Conservation (phyloP, 92 coral and sea anemone species). For the Blastomussa wellsi region DNA sequence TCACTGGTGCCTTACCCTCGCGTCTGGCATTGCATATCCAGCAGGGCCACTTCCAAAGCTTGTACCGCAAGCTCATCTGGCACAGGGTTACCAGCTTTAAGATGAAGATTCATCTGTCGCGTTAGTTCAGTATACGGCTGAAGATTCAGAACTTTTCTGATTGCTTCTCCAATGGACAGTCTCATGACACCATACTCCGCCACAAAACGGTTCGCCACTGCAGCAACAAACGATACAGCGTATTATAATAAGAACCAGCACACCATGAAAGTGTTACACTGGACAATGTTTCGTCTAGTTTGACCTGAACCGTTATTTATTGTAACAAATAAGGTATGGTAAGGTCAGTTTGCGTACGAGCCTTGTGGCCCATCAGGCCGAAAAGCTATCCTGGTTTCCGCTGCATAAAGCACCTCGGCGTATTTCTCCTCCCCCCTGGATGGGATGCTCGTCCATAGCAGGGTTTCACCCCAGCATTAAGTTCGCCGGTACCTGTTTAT, state of each 20-base stretch:
- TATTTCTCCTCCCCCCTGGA: no score
- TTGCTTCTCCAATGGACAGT: constrained; percentile 93
- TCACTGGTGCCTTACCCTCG: constrained; percentile 99
- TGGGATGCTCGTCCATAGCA: no score
- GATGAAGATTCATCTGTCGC: constrained; percentile 83
- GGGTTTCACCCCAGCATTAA: no score
- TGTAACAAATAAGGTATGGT: no score
- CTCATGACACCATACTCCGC: constrained; percentile 91
- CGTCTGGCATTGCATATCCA: constrained; percentile 93
- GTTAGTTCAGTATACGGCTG: constrained; percentile 90
- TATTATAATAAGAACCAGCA: neutral
- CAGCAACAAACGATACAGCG: neutral
- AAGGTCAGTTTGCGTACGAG: no score
- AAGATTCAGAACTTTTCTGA: constrained; percentile 77
- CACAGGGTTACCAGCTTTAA: constrained; percentile 83
- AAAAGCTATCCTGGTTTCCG: no score
- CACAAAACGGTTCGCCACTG: constrained; percentile 95
- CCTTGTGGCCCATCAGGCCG: no score
- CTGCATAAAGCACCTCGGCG: no score
- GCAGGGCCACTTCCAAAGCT: constrained; percentile 84
- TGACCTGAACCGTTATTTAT: neutral
- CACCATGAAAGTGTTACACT: no score
- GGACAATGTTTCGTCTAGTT: neutral
- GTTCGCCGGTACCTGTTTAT: no score
- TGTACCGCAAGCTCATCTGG: constrained; percentile 98